Evolutionary conservation across 2,113 vertebrate species (phyloP).

Genomic region (Equus przewalskii): DNA sequence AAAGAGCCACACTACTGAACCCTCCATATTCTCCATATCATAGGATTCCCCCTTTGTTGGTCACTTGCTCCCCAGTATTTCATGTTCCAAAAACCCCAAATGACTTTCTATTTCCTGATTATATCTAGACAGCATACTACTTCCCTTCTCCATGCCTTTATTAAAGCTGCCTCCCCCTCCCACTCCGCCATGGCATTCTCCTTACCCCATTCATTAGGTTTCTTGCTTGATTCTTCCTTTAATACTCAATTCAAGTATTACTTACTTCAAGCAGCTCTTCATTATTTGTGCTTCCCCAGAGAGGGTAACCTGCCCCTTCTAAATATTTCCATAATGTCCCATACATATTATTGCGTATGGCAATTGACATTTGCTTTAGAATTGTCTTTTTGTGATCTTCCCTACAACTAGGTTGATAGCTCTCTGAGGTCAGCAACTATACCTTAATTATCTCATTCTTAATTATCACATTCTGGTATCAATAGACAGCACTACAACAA

Average conservation of each 20-base stretch:
- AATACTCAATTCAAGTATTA: background rate
- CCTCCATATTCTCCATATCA: rapidly evolving
- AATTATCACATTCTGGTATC: background rate
- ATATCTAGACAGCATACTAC: background rate
- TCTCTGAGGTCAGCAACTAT: background rate
- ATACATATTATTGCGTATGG: background rate
- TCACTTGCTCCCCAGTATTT: background rate
- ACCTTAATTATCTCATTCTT: background rate
- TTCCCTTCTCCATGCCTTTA: background rate
- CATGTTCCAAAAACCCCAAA: background rate
- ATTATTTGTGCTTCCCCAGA: background rate
- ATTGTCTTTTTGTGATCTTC: background rate
- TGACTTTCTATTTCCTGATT: background rate
- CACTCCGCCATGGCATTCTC: background rate
- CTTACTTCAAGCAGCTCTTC: background rate
- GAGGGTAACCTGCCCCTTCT: background rate
- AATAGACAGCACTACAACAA: background rate
- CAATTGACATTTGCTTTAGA: background rate
- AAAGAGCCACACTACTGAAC: background rate
- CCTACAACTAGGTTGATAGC: background rate
- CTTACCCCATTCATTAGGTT: background rate
- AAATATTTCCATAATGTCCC: background rate
- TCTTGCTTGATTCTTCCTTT: background rate
- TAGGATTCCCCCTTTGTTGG: background rate
- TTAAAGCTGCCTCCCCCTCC: no score